phyloP scores from a whole-genome alignment of 2,888 invertebrate genomes.

The Mamestra brassicae region DNA sequence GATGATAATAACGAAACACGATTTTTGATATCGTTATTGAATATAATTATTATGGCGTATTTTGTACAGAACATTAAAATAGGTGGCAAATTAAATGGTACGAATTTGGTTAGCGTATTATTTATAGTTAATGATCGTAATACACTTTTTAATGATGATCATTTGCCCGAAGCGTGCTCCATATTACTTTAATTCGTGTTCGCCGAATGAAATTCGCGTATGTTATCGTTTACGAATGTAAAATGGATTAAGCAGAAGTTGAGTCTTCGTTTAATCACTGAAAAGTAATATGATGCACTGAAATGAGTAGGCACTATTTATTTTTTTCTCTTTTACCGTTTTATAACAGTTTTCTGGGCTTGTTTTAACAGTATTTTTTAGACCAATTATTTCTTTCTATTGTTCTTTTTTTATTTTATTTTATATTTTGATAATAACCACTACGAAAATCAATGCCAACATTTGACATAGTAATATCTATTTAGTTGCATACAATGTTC shows the following conservation, averaged over 20 bases:
- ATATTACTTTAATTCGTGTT: constrained; percentile 66
- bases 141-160: constrained; percentile 72
- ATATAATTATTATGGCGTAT: not conserved
- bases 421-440: no score
- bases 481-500: no score
- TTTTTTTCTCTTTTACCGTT: no score
- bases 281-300: no score
- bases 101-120: constrained; percentile 45
- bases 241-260: constrained; percentile 22
- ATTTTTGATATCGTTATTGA: not conserved
- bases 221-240: constrained; percentile 42
- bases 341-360: no score
- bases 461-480: no score
- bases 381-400: no score
- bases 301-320: no score
- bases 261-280: no score
- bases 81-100: constrained; percentile 39
- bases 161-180: constrained; percentile 71
- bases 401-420: no score
- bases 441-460: no score
- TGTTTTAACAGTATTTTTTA: no score
- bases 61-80: constrained; percentile 34
- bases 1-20: not conserved
- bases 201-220: constrained; percentile 54
- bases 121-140: constrained; percentile 72